Conservation (phyloP, 2,888 invertebrate species). For the Timema cristinae region DNA sequence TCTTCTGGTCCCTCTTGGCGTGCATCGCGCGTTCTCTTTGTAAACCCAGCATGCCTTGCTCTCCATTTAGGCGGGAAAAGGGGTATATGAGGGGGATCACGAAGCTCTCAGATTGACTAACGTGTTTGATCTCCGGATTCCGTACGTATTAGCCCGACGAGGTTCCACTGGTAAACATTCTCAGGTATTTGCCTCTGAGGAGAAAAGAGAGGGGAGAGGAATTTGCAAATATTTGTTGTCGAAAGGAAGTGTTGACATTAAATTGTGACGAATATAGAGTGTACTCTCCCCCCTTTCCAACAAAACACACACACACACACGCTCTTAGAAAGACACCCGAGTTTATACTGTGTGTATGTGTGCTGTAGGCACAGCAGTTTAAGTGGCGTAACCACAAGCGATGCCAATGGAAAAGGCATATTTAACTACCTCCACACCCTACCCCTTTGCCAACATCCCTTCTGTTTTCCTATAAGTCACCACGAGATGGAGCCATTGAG, state of each 20-base stretch:
- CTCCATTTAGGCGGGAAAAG: no score
- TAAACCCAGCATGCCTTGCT: no score
- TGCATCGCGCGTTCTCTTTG: no score
- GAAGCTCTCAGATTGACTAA: slow-evolving; percentile 26
- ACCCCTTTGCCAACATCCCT: not conserved
- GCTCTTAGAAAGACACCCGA: not conserved
- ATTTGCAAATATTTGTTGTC: slow-evolving; percentile 34
- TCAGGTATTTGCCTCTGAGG: slow-evolving; percentile 30
- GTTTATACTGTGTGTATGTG: not conserved
- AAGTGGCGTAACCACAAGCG: not conserved
- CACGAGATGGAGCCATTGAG: not conserved
- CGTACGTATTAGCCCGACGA: slow-evolving; percentile 28
- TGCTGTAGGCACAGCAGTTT: slow-evolving; percentile 8
- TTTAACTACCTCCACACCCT: not conserved
- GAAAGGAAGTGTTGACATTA: slow-evolving; percentile 32
- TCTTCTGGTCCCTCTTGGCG: no score
- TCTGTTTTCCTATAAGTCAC: not conserved
- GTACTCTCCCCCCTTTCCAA: not conserved
- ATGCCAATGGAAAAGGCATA: slow-evolving; percentile 11
- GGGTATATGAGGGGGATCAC: not conserved
- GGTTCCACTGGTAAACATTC: slow-evolving; percentile 26
- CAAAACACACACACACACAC: not conserved
- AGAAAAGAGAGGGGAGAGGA: slow-evolving; percentile 16
- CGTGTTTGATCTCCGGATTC: slow-evolving; percentile 31
- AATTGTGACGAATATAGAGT: slow-evolving; percentile 30